Base-by-base conservation (phyloP, 2,113 vertebrate genomes). In the Charadrius vociferus region DNA sequence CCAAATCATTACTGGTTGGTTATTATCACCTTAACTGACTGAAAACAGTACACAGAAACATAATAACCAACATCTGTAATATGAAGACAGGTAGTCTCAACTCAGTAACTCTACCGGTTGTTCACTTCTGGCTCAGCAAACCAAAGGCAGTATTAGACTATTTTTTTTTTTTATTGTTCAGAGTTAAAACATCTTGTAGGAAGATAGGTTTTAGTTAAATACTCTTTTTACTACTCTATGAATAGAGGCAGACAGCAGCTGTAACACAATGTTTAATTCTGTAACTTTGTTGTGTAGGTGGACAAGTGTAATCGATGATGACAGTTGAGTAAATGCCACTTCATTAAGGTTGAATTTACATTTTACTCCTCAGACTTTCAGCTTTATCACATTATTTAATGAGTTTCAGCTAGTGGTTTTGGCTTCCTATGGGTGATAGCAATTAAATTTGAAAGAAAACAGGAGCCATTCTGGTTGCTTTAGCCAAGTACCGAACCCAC, bases 311-410 rank as follows among this genome's bases (percentile, higher is more conserved):
- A 89, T 91, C 0, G 0, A 45, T 61, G 39, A 50, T 92, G 84
- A 45, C 59, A 87, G 53, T 29, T 75, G 53, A 80, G 67, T 88
- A 94, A 96, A 70, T 86, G 49, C 50, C 29, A n/a, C 68, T 91
- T 95, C 36, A 49, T 90, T 92, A 53, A 86, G 65, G 74, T 49
- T 68, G 92, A 82, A 86, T 94, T 93, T 94, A 19, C 66, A 43
- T 92, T 95, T 94, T 86, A 66, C 41, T 93, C 45, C 59, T 90
- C 71, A 73, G 58, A 86, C 58, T 83, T 88, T 12, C 45, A 86
- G 50, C 59, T 92, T 90, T 91, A 30, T 83, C 78, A 73, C 30
- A 14, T 8, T 47, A 17, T 66, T 81, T 82, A 88, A 81, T 81
- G 75, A 81, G 67, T 84, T 88, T 11, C 3, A 5, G n/a, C 43